These are phyloP conservation scores for Mechanitis messenoides DNA, from an alignment of 2,888 invertebrate species.

Conservation along the genomic window DNA sequence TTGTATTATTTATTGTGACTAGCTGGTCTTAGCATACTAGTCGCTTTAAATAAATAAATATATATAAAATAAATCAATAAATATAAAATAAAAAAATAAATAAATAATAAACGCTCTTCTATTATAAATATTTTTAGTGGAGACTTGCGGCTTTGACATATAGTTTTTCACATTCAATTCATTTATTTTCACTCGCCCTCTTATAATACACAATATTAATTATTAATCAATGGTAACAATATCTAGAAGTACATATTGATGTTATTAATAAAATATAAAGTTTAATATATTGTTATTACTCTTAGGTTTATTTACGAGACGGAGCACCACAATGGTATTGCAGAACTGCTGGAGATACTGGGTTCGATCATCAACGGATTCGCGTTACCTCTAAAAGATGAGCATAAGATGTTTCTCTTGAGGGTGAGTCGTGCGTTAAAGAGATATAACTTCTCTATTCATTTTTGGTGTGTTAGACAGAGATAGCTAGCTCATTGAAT, in stretches of 20 bases:
- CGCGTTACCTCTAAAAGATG: constrained; percentile 97
- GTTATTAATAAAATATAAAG: too few species aligned
- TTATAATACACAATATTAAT: constrained; percentile 4
- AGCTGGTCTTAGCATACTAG: too few species aligned
- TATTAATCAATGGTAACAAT: not conserved
- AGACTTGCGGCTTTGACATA: too few species aligned
- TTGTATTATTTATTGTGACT: too few species aligned
- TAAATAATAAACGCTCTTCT: too few species aligned
- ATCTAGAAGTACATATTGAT: too few species aligned
- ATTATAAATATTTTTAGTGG: too few species aligned
- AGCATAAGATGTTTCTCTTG: constrained; percentile 97
- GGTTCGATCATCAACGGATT: constrained; percentile 99
- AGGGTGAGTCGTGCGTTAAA: constrained; percentile 73
- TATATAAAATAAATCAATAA: too few species aligned
- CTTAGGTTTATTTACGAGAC: constrained; percentile 98
- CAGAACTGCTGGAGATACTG: constrained; percentile 96
- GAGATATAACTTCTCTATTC: not conserved
- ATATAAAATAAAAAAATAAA: too few species aligned
- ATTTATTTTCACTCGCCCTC: not conserved
- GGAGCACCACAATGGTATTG: constrained; percentile 98
- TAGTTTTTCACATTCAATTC: too few species aligned
- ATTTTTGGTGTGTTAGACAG: not conserved
- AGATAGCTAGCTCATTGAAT: not conserved
- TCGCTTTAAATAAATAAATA: too few species aligned
- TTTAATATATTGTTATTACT: constrained; percentile 20